Evolutionary conservation across 2,888 invertebrate species (phyloP).

Genomic region (Plebejus argus): DNA sequence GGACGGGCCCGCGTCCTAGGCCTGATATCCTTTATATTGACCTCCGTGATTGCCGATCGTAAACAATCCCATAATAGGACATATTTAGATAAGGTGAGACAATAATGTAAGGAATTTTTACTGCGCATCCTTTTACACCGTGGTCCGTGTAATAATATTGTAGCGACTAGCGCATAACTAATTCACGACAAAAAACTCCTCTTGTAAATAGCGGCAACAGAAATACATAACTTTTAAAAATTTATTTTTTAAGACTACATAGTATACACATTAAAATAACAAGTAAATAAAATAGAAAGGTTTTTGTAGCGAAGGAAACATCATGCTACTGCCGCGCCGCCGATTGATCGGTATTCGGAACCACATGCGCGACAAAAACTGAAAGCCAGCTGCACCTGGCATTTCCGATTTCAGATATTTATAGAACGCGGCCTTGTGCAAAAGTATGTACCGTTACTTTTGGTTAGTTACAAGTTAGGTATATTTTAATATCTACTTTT

Average conservation of each 20-base stretch:
- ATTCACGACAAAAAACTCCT: neutral
- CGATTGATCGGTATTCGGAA: conserved; percentile 66
- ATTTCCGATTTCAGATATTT: conserved; percentile 56
- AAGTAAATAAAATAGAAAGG: neutral
- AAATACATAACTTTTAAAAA: too few relatives aligned
- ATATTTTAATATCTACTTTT: neutral
- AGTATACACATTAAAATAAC: too few relatives aligned
- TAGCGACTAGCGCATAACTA: neutral
- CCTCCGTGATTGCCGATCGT: conserved; percentile 20
- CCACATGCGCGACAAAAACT: conserved; percentile 59
- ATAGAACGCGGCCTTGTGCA: conserved; percentile 25
- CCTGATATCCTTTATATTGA: conserved; percentile 37
- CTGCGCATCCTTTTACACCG: neutral
- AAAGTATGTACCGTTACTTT: neutral
- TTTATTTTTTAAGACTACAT: too few relatives aligned
- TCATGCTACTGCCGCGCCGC: conserved; percentile 41
- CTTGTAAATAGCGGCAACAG: neutral
- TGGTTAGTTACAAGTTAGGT: neutral
- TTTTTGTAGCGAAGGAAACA: conserved; percentile 4
- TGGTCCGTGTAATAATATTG: too few relatives aligned
- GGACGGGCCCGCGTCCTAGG: conserved; percentile 43
- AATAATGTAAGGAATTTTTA: conserved; percentile 11
- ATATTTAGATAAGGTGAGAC: conserved; percentile 1
- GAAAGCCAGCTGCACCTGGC: conserved; percentile 58
- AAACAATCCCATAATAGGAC: conserved; percentile 22